Conservation (phyloP, 2,113 vertebrate species). For the Gymnocephalus cernua region DNA sequence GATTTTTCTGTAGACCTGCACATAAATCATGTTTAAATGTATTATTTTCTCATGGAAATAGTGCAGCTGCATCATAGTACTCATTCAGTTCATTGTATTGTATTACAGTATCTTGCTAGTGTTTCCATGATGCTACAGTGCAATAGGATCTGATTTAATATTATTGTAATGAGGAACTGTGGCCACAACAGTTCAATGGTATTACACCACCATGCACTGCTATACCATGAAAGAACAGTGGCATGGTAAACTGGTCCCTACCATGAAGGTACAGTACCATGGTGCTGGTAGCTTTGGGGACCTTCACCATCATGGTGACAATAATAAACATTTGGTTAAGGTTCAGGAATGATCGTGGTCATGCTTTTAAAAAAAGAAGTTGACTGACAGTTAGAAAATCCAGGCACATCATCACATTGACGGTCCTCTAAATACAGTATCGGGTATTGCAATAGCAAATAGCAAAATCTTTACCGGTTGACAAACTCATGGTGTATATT, state of each 20-base stretch:
- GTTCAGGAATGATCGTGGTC: not conserved
- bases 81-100: not conserved
- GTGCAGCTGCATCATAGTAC: not conserved
- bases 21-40: slow-evolving; percentile 7
- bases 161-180: not conserved
- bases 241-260: not conserved
- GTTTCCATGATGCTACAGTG: not conserved
- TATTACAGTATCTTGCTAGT: not conserved
- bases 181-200: not conserved
- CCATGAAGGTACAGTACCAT: too few species aligned
- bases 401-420: not conserved
- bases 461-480: not conserved
- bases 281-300: too few species aligned
- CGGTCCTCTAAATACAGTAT: not conserved
- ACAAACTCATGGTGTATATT: not conserved
- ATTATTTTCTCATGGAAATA: not conserved
- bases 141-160: not conserved
- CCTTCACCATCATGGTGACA: too few species aligned
- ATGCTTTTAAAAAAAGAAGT: not conserved
- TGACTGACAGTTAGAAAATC: not conserved
- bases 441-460: not conserved
- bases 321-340: too few species aligned
- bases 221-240: not conserved
- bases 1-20: not conserved
- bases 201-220: not conserved